These are phyloP conservation scores for Lepisosteus osseus DNA, from an alignment of 2,113 vertebrate genomes.

Conservation along the genomic window DNA sequence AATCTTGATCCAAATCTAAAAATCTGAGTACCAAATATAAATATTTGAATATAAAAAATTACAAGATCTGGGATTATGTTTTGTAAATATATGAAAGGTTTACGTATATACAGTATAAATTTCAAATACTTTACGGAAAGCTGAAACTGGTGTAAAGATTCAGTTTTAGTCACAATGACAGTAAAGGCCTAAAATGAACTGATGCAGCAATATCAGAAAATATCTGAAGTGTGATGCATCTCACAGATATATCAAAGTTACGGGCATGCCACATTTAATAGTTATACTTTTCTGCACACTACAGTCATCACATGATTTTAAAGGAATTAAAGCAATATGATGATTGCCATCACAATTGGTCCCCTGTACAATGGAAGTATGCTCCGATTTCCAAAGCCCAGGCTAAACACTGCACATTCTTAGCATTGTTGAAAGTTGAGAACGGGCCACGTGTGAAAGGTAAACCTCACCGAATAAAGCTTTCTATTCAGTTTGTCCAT, in stretches of 20 bases:
- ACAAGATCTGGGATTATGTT: constrained; percentile 25
- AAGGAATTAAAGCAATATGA: background rate
- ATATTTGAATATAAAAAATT: constrained; percentile 63
- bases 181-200: constrained; percentile 2
- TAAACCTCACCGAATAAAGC: too few relatives aligned
- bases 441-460: background rate
- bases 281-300: too few relatives aligned
- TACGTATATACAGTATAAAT: constrained; percentile 56
- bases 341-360: constrained; percentile 8
- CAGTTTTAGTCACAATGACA: constrained; percentile 9
- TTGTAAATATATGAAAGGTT: constrained; percentile 50
- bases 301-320: constrained; percentile 23
- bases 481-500: too few relatives aligned
- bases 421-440: background rate
- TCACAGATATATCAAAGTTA: too few relatives aligned
- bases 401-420: background rate
- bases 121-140: constrained; percentile 36
- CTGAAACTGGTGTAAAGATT: constrained; percentile 25
- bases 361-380: background rate
- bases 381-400: background rate
- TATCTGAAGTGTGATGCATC: too few relatives aligned
- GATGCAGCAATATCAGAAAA: too few relatives aligned
- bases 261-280: too few relatives aligned
- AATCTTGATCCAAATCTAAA: constrained; percentile 42
- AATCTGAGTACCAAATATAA: constrained; percentile 51